Evolutionary conservation across 2,797 vertebrate species (phyloP).

Genomic region (Anniella stebbinsi): DNA sequence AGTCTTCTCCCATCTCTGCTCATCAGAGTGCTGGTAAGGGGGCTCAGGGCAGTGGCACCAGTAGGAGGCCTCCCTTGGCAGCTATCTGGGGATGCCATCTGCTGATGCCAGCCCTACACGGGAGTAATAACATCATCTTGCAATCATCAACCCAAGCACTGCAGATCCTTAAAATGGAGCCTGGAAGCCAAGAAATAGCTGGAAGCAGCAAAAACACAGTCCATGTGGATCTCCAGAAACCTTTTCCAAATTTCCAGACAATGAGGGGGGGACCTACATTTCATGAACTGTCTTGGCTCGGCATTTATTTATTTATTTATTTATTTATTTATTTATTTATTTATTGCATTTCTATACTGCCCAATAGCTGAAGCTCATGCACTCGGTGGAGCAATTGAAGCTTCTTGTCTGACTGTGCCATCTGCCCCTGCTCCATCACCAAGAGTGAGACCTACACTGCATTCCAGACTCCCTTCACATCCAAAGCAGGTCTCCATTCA

Average conservation of each 20-base stretch:
- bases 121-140: background rate
- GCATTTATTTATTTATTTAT: too few relatives aligned
- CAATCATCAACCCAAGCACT: background rate
- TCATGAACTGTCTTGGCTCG: background rate
- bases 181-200: background rate
- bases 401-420: background rate
- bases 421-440: background rate
- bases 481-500: constrained; percentile 21
- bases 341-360: too few relatives aligned
- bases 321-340: too few relatives aligned
- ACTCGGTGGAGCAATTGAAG: background rate
- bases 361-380: too few relatives aligned
- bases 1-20: too few relatives aligned
- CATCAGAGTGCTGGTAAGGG: too few relatives aligned
- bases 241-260: background rate
- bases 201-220: too few relatives aligned
- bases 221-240: background rate
- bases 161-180: background rate
- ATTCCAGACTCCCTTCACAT: constrained; percentile 45
- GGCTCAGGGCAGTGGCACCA: too few relatives aligned
- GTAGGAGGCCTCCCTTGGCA: too few relatives aligned
- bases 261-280: background rate
- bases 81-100: too few relatives aligned
- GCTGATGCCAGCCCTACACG: too few relatives aligned
- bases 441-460: constrained; percentile 24